Evolutionary conservation across 2,797 vertebrate species (phyloP), one percentile per base, ranked within the genome.

Genomic region (Staurois parvus): DNA sequence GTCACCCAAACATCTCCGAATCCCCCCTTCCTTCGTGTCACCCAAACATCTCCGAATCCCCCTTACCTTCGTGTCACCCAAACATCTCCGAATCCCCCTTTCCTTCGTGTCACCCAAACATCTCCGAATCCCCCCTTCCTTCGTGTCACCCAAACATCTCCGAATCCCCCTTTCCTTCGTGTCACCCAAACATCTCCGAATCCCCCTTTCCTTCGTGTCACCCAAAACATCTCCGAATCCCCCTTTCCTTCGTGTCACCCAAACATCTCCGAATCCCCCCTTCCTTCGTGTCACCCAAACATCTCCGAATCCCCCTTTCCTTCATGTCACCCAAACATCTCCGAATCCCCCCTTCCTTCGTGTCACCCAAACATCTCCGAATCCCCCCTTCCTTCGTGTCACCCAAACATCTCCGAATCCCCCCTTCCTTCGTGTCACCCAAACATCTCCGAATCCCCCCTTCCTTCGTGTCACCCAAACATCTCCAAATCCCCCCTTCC

Each of bases 101-200:
- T n/a, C 37, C 56, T 12, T 62, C 59, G n/a, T n/a, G n/a, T 40
- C 2, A 28, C 48, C 29, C 32, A 7, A 11, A 40, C 21, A 26
- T 17, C 24, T 13, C 1, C 59, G 37, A 62, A 5, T 37, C 29
- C 19, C 28, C 21, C 40, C 42, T 11, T 32, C 72, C 13, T 52
- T 82, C 52, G 88, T 12, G 7, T 79, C 26, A 67, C 91, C 21
- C n/a, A n/a, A n/a, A n/a, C n/a, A n/a, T n/a, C n/a, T n/a, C n/a
- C n/a, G n/a, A n/a, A n/a, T n/a, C n/a, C n/a, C n/a, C n/a, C n/a
- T n/a, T 68, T n/a, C 37, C 56, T 12, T 62, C 59, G n/a, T n/a
- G n/a, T 40, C 2, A 28, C 48, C 29, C 32, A 7, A 11, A 40
- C 21, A 26, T 17, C 24, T 13, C 1, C 59, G 37, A 62, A 5